Conservation (phyloP, 2,888 invertebrate genomes). For the Polydesmus complanatus region DNA sequence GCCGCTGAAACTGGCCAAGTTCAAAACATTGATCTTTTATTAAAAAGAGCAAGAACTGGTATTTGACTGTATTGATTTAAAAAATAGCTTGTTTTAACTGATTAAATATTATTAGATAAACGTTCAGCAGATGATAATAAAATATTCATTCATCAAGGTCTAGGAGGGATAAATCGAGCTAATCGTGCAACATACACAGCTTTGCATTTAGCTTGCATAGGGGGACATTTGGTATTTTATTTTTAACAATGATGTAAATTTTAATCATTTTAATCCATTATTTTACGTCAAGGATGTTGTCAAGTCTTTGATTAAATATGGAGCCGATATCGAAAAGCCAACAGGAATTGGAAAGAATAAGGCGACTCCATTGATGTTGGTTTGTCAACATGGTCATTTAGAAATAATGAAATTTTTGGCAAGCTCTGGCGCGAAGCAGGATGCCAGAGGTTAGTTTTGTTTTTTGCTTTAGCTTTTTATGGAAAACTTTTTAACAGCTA, state of each 20-base stretch:
- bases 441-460: conserved; percentile 28
- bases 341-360: conserved; percentile 32
- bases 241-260: conserved; percentile 3
- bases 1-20: conserved; percentile 32
- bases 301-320: conserved; percentile 30
- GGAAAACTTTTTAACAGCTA: no score
- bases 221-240: conserved; percentile 30
- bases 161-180: conserved; percentile 31
- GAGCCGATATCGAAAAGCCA: conserved; percentile 31
- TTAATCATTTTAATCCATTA: not conserved
- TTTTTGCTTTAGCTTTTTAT: not conserved
- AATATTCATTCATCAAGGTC: conserved; percentile 27
- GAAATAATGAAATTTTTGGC: conserved; percentile 34
- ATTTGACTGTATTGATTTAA: conserved; percentile 15
- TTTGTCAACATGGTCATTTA: conserved; percentile 33
- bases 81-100: conserved; percentile 12
- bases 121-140: conserved; percentile 17
- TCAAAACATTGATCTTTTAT: conserved; percentile 32
- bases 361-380: conserved; percentile 36
- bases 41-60: conserved; percentile 27
- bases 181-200: conserved; percentile 31
- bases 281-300: conserved; percentile 28
- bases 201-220: conserved; percentile 32
- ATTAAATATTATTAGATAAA: conserved; percentile 21
- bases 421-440: conserved; percentile 33